Conservation (phyloP, 2,113 vertebrate species). For the Hystrix brachyura region DNA sequence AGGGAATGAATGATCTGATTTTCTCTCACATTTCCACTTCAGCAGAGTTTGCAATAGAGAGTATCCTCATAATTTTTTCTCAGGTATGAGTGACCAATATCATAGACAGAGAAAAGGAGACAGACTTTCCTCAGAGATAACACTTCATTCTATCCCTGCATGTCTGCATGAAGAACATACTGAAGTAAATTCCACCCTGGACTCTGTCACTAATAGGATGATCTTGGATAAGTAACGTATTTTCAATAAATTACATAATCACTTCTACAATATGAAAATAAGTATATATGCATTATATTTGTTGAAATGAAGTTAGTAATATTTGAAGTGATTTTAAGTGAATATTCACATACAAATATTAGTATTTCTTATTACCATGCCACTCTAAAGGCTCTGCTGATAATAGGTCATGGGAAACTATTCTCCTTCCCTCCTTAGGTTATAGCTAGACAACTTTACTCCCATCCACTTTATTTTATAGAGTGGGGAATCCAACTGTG, state of each 20-base stretch:
- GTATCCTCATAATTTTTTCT: background rate
- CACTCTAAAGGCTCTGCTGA: background rate
- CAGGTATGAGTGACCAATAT: background rate
- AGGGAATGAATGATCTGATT: background rate
- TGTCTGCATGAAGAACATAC: background rate
- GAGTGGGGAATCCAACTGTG: conserved; percentile 35
- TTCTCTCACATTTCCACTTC: background rate
- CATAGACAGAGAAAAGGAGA: background rate
- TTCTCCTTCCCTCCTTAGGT: background rate
- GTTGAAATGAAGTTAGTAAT: background rate
- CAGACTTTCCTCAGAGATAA: background rate
- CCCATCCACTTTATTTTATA: conserved; percentile 66
- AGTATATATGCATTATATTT: background rate
- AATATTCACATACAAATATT: background rate
- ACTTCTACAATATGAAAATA: background rate
- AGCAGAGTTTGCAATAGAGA: background rate
- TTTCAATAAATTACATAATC: background rate
- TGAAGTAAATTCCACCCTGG: background rate
- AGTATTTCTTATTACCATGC: background rate
- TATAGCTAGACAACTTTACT: conserved; percentile 41
- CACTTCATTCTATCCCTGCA: background rate
- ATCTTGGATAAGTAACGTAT: background rate
- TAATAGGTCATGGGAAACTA: background rate
- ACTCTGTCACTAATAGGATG: background rate
- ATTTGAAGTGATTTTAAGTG: background rate